These are phyloP conservation scores for Coregonus suidteri DNA, from an alignment of 2,797 vertebrate species.

Conservation along the genomic window DNA sequence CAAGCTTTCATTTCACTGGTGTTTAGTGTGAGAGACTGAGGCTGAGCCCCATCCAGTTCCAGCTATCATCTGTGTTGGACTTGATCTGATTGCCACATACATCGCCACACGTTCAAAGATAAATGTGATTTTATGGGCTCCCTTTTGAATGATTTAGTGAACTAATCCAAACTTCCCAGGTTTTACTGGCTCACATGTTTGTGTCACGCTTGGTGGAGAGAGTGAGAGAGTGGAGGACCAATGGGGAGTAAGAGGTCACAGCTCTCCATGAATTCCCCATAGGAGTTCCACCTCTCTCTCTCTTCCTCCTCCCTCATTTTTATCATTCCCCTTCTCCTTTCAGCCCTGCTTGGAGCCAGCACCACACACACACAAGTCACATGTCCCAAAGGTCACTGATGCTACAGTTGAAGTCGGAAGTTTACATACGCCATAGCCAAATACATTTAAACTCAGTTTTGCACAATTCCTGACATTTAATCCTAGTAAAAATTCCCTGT, in stretches of 20 bases:
- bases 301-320: constrained; percentile 33
- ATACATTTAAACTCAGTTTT: too few relatives aligned
- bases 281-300: constrained; percentile 49
- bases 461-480: too few relatives aligned
- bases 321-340: constrained; percentile 31
- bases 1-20: constrained; percentile 27
- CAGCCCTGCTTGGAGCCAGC: constrained; percentile 59
- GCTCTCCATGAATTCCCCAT: neutral
- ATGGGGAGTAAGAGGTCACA: neutral
- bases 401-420: neutral
- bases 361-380: constrained; percentile 40
- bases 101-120: constrained; percentile 23
- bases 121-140: constrained; percentile 27
- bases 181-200: constrained; percentile 19
- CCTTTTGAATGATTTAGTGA: constrained; percentile 26
- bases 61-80: constrained; percentile 12
- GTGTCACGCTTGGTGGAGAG: constrained; percentile 28
- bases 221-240: neutral
- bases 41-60: constrained; percentile 16
- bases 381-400: constrained; percentile 27
- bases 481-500: too few relatives aligned
- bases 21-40: neutral
- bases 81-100: constrained; percentile 20
- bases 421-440: too few relatives aligned
- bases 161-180: constrained; percentile 16